phyloP scores from a whole-genome alignment of 2,797 vertebrate genomes.

The Perodicticus potto region DNA sequence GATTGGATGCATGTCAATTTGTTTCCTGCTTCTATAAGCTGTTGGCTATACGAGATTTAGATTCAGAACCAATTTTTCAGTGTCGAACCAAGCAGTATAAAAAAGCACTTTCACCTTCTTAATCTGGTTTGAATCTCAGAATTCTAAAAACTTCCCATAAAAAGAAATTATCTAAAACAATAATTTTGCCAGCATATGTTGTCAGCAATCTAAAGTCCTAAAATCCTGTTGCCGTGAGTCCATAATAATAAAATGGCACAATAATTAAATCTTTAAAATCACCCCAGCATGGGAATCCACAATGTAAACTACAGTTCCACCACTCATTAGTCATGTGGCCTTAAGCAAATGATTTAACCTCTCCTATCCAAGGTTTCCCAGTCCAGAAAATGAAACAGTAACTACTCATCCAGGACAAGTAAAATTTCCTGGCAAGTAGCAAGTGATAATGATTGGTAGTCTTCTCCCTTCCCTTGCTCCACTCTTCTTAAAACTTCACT shows the following conservation, averaged over 20 bases:
- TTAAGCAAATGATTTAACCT: background rate
- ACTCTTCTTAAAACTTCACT: slow-evolving; percentile 17
- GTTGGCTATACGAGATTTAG: slow-evolving; percentile 72
- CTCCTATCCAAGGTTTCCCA: background rate
- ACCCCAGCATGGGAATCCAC: background rate
- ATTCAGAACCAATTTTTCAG: slow-evolving; percentile 66
- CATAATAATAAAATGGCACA: background rate
- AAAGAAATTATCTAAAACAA: slow-evolving; percentile 42
- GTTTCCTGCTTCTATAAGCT: slow-evolving; percentile 73
- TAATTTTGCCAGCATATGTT: background rate
- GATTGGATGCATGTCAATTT: slow-evolving; percentile 44
- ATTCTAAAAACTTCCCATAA: slow-evolving; percentile 64
- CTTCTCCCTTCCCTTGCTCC: background rate
- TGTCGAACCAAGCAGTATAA: slow-evolving; percentile 40
- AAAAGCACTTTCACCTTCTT: slow-evolving; percentile 70
- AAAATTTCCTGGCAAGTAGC: background rate
- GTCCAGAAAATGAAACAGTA: background rate
- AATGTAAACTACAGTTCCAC: background rate
- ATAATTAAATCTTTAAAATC: slow-evolving; percentile 39
- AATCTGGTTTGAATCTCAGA: slow-evolving; percentile 69
- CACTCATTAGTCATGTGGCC: background rate
- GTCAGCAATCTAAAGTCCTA: background rate
- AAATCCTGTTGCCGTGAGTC: background rate
- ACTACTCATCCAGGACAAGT: background rate
- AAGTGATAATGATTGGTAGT: background rate